phyloP scores from a whole-genome alignment of 2,797 vertebrate genomes.

The Botia kubotai region DNA sequence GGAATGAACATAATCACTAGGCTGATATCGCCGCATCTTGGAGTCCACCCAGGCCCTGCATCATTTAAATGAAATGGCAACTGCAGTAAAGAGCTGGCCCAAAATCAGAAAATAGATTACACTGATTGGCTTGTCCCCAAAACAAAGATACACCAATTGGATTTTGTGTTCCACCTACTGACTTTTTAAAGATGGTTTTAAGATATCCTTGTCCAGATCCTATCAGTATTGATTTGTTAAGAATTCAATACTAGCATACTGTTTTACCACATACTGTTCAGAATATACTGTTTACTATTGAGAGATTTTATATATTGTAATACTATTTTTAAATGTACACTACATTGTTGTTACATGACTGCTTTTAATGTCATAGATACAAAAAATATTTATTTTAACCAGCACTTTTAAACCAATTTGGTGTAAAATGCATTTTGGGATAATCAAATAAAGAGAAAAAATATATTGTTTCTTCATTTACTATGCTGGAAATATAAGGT shows the following conservation, averaged over 20 bases:
- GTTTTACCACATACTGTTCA: not conserved
- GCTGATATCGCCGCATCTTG: slow-evolving; percentile 28
- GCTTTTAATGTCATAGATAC: no score
- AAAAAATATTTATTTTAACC: no score
- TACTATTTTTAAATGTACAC: no score
- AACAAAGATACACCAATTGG: slow-evolving; percentile 36
- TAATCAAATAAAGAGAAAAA: no score
- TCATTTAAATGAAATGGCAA: slow-evolving; percentile 48
- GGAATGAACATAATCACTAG: slow-evolving; percentile 39
- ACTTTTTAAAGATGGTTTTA: not conserved
- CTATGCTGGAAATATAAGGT: no score
- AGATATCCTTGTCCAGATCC: not conserved
- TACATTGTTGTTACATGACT: no score
- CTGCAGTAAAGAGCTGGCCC: slow-evolving; percentile 52
- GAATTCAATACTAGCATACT: not conserved
- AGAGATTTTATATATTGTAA: no score
- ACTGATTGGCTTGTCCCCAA: slow-evolving; percentile 31
- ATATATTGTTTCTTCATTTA: no score
- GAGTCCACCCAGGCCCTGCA: slow-evolving; percentile 38
- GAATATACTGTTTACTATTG: not conserved
- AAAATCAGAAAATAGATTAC: slow-evolving; percentile 47
- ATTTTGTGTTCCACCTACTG: slow-evolving; percentile 5
- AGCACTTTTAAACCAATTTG: no score
- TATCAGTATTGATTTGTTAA: not conserved
- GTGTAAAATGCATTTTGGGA: no score